Conservation (phyloP, 2,113 vertebrate genomes). For the Tautogolabrus adspersus region DNA sequence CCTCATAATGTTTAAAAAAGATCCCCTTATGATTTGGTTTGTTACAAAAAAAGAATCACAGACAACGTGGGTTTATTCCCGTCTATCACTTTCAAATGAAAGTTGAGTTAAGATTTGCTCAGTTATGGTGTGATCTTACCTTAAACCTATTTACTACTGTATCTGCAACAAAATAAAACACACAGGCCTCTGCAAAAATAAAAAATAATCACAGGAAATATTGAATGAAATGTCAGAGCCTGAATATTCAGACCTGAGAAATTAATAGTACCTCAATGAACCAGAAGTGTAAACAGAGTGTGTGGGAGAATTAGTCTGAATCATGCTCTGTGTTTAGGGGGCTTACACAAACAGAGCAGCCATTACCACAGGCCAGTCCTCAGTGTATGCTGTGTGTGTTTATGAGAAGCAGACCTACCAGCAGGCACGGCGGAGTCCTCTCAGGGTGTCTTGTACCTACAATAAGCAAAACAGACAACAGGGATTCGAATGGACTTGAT, state of each 20-base stretch:
- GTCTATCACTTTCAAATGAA: background rate
- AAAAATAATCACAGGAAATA: conserved; percentile 42
- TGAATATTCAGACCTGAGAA: conserved; percentile 74
- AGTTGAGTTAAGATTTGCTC: background rate
- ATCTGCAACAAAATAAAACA: conserved; percentile 1
- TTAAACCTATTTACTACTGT: background rate
- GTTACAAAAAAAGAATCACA: conserved; percentile 16
- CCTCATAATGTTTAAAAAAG: conserved; percentile 44
- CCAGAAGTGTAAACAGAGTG: conserved; percentile 80
- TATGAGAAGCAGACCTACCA: conserved; percentile 20
- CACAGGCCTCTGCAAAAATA: conserved; percentile 3
- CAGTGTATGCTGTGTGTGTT: conserved; percentile 34
- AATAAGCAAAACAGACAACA: conserved; percentile 10
- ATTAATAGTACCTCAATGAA: conserved; percentile 83
- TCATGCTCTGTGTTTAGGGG: conserved; percentile 82
- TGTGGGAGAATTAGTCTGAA: conserved; percentile 85
- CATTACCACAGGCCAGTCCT: conserved; percentile 60
- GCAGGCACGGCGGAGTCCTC: conserved; percentile 27
- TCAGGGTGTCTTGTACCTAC: conserved; percentile 10
- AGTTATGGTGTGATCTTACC: background rate
- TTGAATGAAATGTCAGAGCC: conserved; percentile 69
- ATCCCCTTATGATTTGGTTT: background rate
- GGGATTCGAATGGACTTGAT: background rate
- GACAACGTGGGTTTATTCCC: background rate
- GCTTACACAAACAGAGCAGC: conserved; percentile 77